Evolutionary conservation across 2,113 vertebrate species (phyloP), one percentile per base, ranked within the genome.

Genomic region (Lamprotornis superbus): DNA sequence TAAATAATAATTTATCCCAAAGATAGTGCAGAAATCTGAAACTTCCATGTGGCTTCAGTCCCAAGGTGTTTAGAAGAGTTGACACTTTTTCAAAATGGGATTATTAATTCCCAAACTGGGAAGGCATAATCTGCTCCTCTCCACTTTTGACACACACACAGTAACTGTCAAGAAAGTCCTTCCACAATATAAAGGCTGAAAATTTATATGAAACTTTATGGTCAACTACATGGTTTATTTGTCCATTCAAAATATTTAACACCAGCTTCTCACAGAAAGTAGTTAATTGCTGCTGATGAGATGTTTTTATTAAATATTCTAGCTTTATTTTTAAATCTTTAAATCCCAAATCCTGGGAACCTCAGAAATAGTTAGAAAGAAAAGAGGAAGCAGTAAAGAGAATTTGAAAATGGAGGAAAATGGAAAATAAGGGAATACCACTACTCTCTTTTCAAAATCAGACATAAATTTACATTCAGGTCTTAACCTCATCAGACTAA

Each of bases 401-500:
- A 60, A 31, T 24, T 42, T 56, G 44, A 31, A 71, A 86, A 68
- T 9, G n/a, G 12, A 16, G 21, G 23, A 46, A 75, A 56, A 57
- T 37, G 27, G 37, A 64, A 87, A 90, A 87, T 6, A 22, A 70
- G 53, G 28, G 12, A 75, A 69, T 9, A n/a, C 27, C 21, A 77
- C 14, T 8, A 19, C 9, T 53, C 24, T 63, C 70, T 69, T 70
- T 67, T 79, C 28, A 76, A 91, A 94, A 82, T 37, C 40, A 69
- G 61, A 87, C 1, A 1, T 68, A 73, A 87, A 91, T 87, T 87
- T 93, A 40, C 59, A 59, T 87, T 80, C 14, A 31, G 82, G 73
- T 90, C 77, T 75, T 87, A 87, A 93, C 91, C 78, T 94, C 81
- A 85, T 77, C 85, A 85, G 40, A 35, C 77, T 70, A 87, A 75